phyloP scores from a whole-genome alignment of 2,113 vertebrate species.

The Anolis carolinensis region DNA sequence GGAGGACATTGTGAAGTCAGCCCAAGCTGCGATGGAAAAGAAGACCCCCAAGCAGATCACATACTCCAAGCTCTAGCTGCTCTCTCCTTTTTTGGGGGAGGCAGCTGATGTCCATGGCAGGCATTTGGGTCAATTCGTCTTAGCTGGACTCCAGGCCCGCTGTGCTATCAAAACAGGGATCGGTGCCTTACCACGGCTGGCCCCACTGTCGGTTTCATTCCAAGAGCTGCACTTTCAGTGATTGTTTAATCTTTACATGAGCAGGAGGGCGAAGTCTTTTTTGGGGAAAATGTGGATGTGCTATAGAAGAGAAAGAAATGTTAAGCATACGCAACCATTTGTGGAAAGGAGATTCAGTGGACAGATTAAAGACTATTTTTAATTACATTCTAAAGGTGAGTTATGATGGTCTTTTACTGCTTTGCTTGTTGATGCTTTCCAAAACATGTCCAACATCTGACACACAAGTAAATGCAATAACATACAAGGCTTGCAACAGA shows the following conservation, averaged over 20 bases:
- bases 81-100: not conserved
- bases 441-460: no score
- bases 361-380: not conserved
- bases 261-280: not conserved
- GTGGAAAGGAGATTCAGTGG: not conserved
- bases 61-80: constrained; percentile 83
- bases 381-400: not conserved
- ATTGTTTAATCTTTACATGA: no score
- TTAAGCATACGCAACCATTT: not conserved
- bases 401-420: not conserved
- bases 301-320: not conserved
- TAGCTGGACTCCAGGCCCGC: no score
- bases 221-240: no score
- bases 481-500: not conserved
- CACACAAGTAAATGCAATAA: not conserved
- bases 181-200: not conserved
- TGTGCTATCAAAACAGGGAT: fast-evolving
- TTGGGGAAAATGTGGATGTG: not conserved
- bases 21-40: constrained; percentile 85
- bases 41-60: constrained; percentile 73
- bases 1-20: constrained; percentile 82
- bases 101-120: no score
- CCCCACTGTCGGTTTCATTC: fast-evolving
- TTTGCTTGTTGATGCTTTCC: not conserved
- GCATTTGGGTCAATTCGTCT: fast-evolving